These are phyloP conservation scores for Erannis defoliaria DNA, from an alignment of 2,888 invertebrate species.

Conservation along the genomic window DNA sequence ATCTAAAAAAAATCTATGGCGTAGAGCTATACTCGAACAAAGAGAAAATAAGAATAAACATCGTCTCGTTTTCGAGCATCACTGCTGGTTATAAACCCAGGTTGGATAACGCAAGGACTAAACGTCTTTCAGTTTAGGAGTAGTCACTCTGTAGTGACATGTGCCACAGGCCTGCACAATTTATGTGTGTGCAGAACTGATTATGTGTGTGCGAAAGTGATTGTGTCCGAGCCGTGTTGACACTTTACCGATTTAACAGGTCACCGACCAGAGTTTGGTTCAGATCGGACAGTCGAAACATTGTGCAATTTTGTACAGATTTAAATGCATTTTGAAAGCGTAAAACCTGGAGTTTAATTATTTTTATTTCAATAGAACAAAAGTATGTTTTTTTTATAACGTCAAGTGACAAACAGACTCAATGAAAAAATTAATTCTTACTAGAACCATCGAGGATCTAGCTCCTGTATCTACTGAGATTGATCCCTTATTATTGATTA, in stretches of 20 bases:
- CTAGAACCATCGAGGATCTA: too few relatives aligned
- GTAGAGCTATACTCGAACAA: too few relatives aligned
- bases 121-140: not conserved
- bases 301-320: not conserved
- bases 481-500: too few relatives aligned
- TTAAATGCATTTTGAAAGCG: not conserved
- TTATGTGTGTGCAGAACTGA: constrained; percentile 59
- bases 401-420: too few relatives aligned
- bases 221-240: constrained; percentile 56
- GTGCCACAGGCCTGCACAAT: constrained; percentile 62
- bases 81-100: too few relatives aligned
- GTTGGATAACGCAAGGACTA: not conserved
- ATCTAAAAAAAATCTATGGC: too few relatives aligned
- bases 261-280: constrained; percentile 6
- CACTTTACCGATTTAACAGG: constrained; percentile 49
- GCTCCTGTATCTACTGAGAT: too few relatives aligned
- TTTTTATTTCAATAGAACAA: too few relatives aligned
- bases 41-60: too few relatives aligned
- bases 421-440: too few relatives aligned
- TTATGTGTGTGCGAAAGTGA: constrained; percentile 35
- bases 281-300: not conserved
- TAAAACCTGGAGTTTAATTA: not conserved
- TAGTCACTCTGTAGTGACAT: not conserved
- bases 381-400: too few relatives aligned
- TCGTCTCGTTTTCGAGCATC: too few relatives aligned